Percentiles rank a stretch among this genome's conserved stretches.
Conservation (phyloP, 2,113 vertebrate species). For the Leptobrachium ailaonicum region DNA sequence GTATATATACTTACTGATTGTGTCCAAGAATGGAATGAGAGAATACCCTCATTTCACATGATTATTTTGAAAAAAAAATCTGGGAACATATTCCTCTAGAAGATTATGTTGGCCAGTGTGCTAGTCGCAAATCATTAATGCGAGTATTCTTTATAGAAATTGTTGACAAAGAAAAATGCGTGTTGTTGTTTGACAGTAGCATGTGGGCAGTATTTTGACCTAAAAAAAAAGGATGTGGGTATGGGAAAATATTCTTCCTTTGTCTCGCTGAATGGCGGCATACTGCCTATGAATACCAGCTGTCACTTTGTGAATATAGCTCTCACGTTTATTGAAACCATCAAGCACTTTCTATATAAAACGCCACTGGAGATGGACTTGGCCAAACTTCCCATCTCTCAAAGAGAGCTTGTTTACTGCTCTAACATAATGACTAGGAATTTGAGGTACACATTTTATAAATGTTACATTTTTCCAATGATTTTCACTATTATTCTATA, state of each 20-base stretch:
- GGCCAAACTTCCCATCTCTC: background rate
- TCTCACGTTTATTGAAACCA: conserved; percentile 14
- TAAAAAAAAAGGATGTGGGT: conserved; percentile 45
- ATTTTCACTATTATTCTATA: too few relatives aligned
- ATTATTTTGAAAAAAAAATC: conserved; percentile 32
- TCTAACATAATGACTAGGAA: background rate
- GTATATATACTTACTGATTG: conserved; percentile 1
- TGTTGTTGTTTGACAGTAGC: conserved; percentile 45
- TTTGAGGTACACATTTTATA: too few relatives aligned
- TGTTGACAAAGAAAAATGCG: conserved; percentile 41
- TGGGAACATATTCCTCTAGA: conserved; percentile 22
- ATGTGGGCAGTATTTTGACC: conserved; percentile 44
- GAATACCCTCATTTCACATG: conserved; percentile 12
- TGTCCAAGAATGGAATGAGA: background rate
- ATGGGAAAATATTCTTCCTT: conserved; percentile 47
- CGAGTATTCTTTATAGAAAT: conserved; percentile 38
- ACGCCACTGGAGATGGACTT: conserved; percentile 9
- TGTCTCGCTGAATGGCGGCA: conserved; percentile 40
- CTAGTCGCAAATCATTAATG: conserved; percentile 33
- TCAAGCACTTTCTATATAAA: conserved; percentile 17
- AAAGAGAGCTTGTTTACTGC: background rate
- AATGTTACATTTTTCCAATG: too few relatives aligned
- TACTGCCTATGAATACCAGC: conserved; percentile 40
- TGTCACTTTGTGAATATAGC: conserved; percentile 31
- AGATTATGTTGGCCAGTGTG: background rate